Evolutionary conservation across 2,113 vertebrate species (phyloP).

Genomic region (Scomber colias): DNA sequence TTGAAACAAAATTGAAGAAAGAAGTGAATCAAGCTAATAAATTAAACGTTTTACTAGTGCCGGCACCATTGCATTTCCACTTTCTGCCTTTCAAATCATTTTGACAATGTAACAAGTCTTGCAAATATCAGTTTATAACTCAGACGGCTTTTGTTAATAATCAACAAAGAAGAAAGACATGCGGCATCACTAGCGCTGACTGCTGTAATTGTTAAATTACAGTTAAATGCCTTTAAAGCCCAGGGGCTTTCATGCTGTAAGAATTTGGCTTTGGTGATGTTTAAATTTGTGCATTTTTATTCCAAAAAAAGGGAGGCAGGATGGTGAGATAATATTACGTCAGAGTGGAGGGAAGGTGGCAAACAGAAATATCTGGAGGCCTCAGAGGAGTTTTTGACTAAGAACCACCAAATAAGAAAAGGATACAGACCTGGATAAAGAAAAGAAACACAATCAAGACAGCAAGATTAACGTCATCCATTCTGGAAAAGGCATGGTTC

Average conservation of each 20-base stretch:
- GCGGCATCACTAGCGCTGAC: conserved; percentile 32
- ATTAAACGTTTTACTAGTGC: conserved; percentile 7
- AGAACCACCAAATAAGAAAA: not conserved
- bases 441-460: not conserved
- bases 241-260: not conserved
- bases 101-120: conserved; percentile 23
- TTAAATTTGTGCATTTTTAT: not conserved
- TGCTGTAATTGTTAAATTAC: conserved; percentile 62
- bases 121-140: conserved; percentile 25
- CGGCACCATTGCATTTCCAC: conserved; percentile 13
- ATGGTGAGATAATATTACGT: not conserved
- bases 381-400: not conserved
- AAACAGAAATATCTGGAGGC: not conserved
- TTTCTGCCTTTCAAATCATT: conserved; percentile 43
- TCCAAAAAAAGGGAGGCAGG: not conserved
- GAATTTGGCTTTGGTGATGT: not conserved
- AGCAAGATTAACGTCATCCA: not conserved
- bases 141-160: conserved; percentile 55
- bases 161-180: conserved; percentile 55
- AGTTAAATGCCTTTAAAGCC: conserved; percentile 29
- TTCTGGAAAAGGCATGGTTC: not conserved
- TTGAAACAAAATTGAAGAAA: not conserved
- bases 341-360: not conserved
- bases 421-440: not conserved
- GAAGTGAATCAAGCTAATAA: conserved; percentile 29